Evolutionary conservation across 2,888 invertebrate species (phyloP).

Genomic region (Artemia sinica): DNA sequence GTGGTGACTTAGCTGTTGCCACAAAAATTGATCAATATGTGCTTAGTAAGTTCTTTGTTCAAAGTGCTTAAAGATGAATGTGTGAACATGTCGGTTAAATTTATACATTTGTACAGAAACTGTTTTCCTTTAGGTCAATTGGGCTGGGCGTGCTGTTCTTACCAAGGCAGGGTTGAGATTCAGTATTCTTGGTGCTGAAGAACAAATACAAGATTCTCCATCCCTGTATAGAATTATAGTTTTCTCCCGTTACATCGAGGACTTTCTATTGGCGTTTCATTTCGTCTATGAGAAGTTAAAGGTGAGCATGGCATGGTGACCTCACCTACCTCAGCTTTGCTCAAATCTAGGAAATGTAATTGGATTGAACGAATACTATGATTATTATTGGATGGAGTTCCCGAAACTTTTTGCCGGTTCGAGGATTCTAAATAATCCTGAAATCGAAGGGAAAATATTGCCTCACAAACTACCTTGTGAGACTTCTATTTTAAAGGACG

Average conservation of each 20-base stretch:
- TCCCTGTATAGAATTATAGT: neutral
- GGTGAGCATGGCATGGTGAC: conserved; percentile 49
- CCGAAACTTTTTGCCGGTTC: conserved; percentile 40
- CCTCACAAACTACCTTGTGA: neutral
- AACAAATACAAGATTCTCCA: neutral
- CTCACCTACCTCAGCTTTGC: conserved; percentile 48
- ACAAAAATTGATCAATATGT: too few species aligned
- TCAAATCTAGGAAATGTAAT: conserved; percentile 56
- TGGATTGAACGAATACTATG: conserved; percentile 46
- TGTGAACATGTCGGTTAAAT: too few species aligned
- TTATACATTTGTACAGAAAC: too few species aligned
- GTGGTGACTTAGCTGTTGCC: too few species aligned
- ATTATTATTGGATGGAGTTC: conserved; percentile 71
- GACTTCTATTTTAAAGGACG: neutral
- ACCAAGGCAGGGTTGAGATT: conserved; percentile 30
- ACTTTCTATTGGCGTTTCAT: conserved; percentile 63
- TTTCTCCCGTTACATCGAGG: neutral
- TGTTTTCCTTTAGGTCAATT: too few species aligned
- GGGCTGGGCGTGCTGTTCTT: conserved; percentile 33
- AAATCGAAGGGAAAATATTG: neutral
- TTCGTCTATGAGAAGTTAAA: conserved; percentile 80
- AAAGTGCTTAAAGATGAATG: too few species aligned
- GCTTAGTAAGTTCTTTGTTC: too few species aligned
- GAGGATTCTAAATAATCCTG: neutral
- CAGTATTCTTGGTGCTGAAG: neutral